Conservation (phyloP, 30 jellyfish, hydroid and myxozoan genomes). For the Aurelia sp. region DNA sequence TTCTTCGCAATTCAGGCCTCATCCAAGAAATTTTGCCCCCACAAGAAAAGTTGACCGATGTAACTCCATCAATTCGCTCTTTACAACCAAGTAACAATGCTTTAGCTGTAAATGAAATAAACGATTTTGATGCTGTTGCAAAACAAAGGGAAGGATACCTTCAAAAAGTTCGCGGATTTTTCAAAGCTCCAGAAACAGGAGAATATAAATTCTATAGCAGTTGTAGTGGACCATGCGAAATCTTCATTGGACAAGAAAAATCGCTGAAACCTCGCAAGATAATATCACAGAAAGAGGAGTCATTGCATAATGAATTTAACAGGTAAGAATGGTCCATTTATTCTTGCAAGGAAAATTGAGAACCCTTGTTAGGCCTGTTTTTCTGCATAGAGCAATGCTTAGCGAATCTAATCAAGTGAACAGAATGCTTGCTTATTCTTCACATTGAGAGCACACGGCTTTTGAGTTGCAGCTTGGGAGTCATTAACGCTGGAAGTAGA, state of each 20-base stretch:
- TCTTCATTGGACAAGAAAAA: conserved; percentile 54
- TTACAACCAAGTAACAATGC: conserved; percentile 29
- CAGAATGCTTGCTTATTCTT: no score
- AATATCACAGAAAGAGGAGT: conserved; percentile 64
- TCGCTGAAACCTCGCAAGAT: conserved; percentile 31
- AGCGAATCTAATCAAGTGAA: no score
- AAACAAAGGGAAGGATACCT: conserved; percentile 23
- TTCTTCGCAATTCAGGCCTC: conserved; percentile 15
- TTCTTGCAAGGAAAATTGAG: no score
- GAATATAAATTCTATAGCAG: conserved; percentile 92
- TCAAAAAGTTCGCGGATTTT: conserved; percentile 77
- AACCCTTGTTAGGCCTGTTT: no score
- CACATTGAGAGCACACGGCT: no score
- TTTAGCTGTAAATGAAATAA: conserved; percentile 39
- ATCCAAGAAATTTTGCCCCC: conserved; percentile 50
- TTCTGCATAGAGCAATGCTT: no score
- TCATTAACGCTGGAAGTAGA: no score
- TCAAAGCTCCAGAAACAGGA: conserved; percentile 90
- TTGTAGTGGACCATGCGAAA: conserved; percentile 79
- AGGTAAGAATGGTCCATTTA: conserved; percentile 26
- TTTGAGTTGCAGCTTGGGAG: no score
- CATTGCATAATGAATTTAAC: conserved; percentile 62
- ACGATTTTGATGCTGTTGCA: conserved; percentile 65
- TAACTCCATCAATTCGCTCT: conserved; percentile 57
- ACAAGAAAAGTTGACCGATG: conserved; percentile 31